Percentiles rank a stretch among this genome's conserved stretches.
phyloP scores from a whole-genome alignment of 2,797 vertebrate species.

The Peromyscus eremicus region DNA sequence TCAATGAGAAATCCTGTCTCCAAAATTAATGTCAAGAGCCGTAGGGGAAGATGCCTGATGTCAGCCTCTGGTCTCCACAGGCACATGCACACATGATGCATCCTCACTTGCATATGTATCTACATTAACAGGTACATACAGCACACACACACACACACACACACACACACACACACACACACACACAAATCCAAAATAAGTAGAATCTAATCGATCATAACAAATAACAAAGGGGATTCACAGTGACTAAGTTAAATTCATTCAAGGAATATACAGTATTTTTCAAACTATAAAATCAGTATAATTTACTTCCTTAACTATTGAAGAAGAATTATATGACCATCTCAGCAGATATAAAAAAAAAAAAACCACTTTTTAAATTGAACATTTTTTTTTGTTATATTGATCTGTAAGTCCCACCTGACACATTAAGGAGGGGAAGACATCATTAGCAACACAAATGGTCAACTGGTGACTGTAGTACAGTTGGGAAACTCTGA shows the following conservation, averaged over 20 bases:
- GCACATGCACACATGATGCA: background rate
- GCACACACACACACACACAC: background rate
- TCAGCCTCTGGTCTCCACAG: background rate
- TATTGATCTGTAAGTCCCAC: background rate
- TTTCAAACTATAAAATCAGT: constrained; percentile 25
- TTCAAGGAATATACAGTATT: background rate
- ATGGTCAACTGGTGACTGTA: background rate
- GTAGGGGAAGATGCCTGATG: background rate
- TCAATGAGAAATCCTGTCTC: background rate
- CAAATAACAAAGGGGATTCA: background rate
- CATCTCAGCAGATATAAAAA: background rate
- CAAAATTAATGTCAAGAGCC: background rate
- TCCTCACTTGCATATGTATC: background rate
- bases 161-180: background rate
- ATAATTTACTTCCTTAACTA: background rate
- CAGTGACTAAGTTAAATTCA: background rate
- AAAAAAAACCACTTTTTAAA: background rate
- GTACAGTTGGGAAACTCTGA: background rate
- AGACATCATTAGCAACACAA: background rate
- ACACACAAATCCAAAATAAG: background rate
- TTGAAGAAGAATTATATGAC: background rate
- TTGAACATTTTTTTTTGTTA: background rate
- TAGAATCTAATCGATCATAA: background rate
- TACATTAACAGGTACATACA: background rate
- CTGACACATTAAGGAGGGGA: background rate